Percentiles rank a stretch among this genome's conserved stretches.
phyloP scores from a whole-genome alignment of 2,888 invertebrate species.

The Cataglyphis cursor region DNA sequence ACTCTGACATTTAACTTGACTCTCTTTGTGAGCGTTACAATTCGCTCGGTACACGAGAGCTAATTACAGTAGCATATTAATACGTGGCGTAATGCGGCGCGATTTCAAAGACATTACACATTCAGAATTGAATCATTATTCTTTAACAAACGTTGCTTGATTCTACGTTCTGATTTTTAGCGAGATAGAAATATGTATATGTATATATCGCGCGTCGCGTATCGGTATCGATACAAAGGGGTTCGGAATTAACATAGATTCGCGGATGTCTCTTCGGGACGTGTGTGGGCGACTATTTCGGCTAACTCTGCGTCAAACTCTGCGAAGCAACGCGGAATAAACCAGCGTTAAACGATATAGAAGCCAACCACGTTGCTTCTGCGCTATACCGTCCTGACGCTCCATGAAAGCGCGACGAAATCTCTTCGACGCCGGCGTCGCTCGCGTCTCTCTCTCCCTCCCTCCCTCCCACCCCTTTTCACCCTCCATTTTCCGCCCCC shows the following conservation, averaged over 20 bases:
- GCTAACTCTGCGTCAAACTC: not conserved
- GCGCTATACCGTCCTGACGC: constrained; percentile 52
- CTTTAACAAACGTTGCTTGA: not conserved
- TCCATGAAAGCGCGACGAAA: constrained; percentile 67
- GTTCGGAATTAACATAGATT: not conserved
- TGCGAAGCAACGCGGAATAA: constrained; percentile 45
- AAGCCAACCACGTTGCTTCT: constrained; percentile 54
- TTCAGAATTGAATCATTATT: not conserved
- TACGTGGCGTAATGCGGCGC: not conserved
- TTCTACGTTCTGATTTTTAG: not conserved
- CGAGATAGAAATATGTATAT: not conserved
- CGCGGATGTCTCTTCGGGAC: not conserved
- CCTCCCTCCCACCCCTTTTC: not conserved
- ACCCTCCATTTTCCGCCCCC: not conserved
- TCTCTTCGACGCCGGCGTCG: constrained; percentile 72
- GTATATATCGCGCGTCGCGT: not conserved
- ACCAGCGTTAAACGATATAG: constrained; percentile 49
- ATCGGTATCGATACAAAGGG: not conserved
- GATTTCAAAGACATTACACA: constrained; percentile 14
- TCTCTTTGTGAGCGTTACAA: constrained; percentile 8
- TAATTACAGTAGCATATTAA: constrained; percentile 30
- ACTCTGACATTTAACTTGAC: not conserved
- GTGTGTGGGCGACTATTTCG: constrained; percentile 8
- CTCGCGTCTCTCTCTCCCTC: constrained; percentile 60
- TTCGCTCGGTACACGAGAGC: not conserved